Conservation (phyloP, 2,888 invertebrate species). For the Acronicta psi region DNA sequence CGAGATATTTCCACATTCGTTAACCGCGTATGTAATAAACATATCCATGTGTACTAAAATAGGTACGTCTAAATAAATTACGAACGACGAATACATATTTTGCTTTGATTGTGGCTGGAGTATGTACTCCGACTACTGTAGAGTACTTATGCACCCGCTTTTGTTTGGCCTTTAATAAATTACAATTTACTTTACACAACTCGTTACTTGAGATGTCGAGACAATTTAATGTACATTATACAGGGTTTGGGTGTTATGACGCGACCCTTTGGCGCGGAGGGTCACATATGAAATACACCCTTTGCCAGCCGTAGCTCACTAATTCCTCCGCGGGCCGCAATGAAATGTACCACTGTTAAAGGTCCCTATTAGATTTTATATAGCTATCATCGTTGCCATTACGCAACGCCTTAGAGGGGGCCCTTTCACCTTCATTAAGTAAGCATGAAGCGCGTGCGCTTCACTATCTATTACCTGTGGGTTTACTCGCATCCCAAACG, state of each 20-base stretch:
- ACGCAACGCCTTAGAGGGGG: constrained; percentile 75
- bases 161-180: constrained; percentile 46
- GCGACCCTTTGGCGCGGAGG: constrained; percentile 54
- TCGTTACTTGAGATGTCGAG: constrained; percentile 60
- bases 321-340: constrained; percentile 51
- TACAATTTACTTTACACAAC: constrained; percentile 51
- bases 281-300: constrained; percentile 58
- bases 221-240: constrained; percentile 59
- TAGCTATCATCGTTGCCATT: constrained; percentile 77
- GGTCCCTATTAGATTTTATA: constrained; percentile 84
- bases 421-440: constrained; percentile 79
- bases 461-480: constrained; percentile 85
- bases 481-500: too few species aligned
- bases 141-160: constrained; percentile 11
- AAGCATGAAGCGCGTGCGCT: constrained; percentile 66
- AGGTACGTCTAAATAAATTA: constrained; percentile 25
- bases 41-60: constrained; percentile 11
- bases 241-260: constrained; percentile 58
- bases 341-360: constrained; percentile 69
- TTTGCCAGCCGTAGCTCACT: constrained; percentile 42
- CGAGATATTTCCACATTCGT: constrained; percentile 34
- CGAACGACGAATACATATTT: constrained; percentile 17
- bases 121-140: constrained; percentile 8
- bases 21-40: constrained; percentile 16
- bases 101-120: constrained; percentile 22